Base-by-base conservation (phyloP, 2,113 vertebrate genomes). In the Gavialis gangeticus region DNA sequence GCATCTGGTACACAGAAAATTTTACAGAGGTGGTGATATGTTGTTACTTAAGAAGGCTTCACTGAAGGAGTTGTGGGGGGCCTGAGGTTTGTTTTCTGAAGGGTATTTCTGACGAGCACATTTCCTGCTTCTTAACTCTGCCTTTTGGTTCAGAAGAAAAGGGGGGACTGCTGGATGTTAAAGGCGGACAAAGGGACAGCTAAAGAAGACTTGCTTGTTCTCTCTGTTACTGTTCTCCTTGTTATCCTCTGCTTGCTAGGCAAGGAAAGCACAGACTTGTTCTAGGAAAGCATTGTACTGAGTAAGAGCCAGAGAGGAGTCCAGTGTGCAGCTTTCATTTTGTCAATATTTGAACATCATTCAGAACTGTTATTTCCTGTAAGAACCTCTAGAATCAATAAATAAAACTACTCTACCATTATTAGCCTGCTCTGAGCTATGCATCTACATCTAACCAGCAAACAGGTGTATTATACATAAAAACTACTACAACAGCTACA, bases 381-480 rank as follows among this genome's bases (percentile, higher is more conserved):
- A 54, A 80, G 15, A 78, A 62, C 82, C 87, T 88, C 77, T 90
- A 46, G 78, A 88, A 71, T 84, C 54, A 89, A 58, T 80, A 80
- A 95, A 82, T 54, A 89, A 87, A 66, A 80, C 30, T 30, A 27
- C 56, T 22, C 57, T 87, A 63, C 58, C 24, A 1, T 30, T 84
- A 59, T 80, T 79, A 84, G 59, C 83, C 94, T 86, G 66, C 78
- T 94, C 87, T 58, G 76, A 96, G 91, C 84, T 76, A 86, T 0
- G 71, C 91, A 81, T 60, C 87, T 94, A 92, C 85, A 84, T 96
- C 93, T 82, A 78, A 25, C 30, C 30, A 86, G 85, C 56, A 95
- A 94, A 96, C 91, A 95, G 90, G 95, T 95, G 85, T 73, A 85
- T 28, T 59, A 60, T 80, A 21, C 81, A 76, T 8, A 83, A 71